A percentile compares a stretch with the other conserved stretches of the same genome.
Conservation (phyloP, 1,140 invertebrate species). For the Harlomillsia oculata region DNA sequence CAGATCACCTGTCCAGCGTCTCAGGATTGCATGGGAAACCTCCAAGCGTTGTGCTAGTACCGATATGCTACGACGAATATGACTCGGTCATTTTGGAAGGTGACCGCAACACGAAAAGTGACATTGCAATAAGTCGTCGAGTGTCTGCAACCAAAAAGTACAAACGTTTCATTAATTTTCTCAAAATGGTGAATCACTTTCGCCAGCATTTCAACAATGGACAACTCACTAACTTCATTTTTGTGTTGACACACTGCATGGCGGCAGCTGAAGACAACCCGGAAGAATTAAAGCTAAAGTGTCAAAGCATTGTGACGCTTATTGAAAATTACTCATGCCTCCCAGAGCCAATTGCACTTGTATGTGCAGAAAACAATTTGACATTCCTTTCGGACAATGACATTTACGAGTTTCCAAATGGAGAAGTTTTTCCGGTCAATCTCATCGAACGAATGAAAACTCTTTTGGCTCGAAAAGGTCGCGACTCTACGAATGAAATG, state of each 20-base stretch:
- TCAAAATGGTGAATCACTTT: constrained; percentile 13
- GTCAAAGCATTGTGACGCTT: neutral
- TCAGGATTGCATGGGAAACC: constrained; percentile 1
- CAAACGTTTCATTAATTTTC: constrained; percentile 1
- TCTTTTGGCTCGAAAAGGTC: constrained; percentile 9
- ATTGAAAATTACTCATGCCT: constrained; percentile 10
- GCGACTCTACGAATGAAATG: constrained; percentile 18
- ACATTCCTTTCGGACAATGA: neutral
- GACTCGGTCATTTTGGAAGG: neutral
- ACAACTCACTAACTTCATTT: constrained; percentile 9
- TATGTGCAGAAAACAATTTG: constrained; percentile 9
- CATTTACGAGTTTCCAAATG: constrained; percentile 11
- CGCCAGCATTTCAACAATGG: constrained; percentile 10
- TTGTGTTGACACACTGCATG: constrained; percentile 15
- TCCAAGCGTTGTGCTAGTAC: constrained; percentile 16
- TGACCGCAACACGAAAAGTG: neutral
- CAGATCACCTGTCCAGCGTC: constrained; percentile 5
- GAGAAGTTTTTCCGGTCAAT: constrained; percentile 7
- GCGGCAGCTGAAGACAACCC: neutral
- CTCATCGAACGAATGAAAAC: constrained; percentile 20
- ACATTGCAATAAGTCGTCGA: no score
- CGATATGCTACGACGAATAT: neutral
- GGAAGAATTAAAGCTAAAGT: constrained; percentile 5
- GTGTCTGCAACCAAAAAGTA: neutral
- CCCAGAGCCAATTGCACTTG: neutral